Base-by-base conservation (phyloP, 2,888 invertebrate genomes). In the Parnassius glacialis region DNA sequence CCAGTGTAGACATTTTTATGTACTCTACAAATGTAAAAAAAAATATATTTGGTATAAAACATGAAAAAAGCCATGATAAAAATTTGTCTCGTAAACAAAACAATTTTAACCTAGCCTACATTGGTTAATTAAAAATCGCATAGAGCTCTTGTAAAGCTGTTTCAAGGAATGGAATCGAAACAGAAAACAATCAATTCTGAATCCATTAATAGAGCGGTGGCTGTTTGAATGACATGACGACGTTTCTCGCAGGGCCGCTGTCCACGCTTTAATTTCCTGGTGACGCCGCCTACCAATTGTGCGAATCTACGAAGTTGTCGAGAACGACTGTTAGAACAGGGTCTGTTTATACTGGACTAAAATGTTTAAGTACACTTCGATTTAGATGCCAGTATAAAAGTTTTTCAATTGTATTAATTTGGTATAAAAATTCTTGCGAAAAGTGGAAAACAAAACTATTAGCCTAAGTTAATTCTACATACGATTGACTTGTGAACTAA, bases 231-330 rank as follows among this genome's bases (percentile, higher is more conserved):
- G 85, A 83, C 86, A 76, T 75, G 81, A 77, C 74, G 80, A 76
- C 75, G 76, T 67, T 68, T 69, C 68, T 74, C 74, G 70, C 73
- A 72, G 73, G 67, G 70, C 75, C 73, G 69, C 74, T 76, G 80
- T 79, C 80, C 81, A 74, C 77, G 78, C 81, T 85, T 89, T 87
- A 90, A 90, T 90, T 90, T 90, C 90, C 90, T 87, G 86, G 74
- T 74, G 83, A 80, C 84, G 87, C 76, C 81, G 81, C 78, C 76
- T 70, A 68, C 73, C 75, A 81, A 84, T 83, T 85, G 82, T 81
- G 69, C 52, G 34, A 55, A 42, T 41, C 54, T 52, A 1, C 45
- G 45, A 16, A 13, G 54, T n/a, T 20, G 59, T 61, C 61, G 63
- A 60, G 65, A 66, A 68, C 65, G 62, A 64, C 52, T 48, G 57